Conservation (phyloP, 30 jellyfish, hydroid and myxozoan genomes). For the Cassiopea andromeda region DNA sequence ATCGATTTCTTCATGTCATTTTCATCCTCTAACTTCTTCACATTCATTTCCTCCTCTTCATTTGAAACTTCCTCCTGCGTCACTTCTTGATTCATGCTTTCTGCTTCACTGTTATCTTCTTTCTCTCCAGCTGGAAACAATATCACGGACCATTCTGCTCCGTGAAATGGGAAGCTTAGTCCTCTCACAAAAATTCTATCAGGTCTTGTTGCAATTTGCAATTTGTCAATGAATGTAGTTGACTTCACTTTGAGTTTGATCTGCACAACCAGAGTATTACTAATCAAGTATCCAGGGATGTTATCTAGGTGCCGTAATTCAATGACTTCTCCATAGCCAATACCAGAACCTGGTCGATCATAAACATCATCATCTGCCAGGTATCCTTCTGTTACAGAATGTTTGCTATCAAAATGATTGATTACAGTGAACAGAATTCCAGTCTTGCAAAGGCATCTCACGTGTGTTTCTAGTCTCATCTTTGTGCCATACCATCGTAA, state of each 20-base stretch:
- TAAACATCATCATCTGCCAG: constrained; percentile 74
- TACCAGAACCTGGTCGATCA: constrained; percentile 82
- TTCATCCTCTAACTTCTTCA: constrained; percentile 13
- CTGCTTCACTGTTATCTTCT: constrained; percentile 35
- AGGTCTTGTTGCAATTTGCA: constrained; percentile 34
- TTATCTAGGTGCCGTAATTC: constrained; percentile 39
- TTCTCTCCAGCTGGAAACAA: constrained; percentile 64
- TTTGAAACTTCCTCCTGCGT: neutral
- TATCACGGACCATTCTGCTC: constrained; percentile 73
- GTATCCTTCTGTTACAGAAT: constrained; percentile 74
- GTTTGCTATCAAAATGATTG: constrained; percentile 62
- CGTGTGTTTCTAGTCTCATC: constrained; percentile 22
- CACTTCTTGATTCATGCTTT: neutral
- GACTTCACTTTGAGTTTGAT: constrained; percentile 58
- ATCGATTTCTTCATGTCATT: neutral
- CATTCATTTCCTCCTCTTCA: neutral
- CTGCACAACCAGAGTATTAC: constrained; percentile 70
- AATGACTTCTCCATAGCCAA: constrained; percentile 88
- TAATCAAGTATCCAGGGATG: constrained; percentile 79
- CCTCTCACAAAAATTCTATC: constrained; percentile 57
- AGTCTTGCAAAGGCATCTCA: constrained; percentile 74
- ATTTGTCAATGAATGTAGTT: constrained; percentile 68
- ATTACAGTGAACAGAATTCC: constrained; percentile 61
- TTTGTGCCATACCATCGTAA: constrained; percentile 89
- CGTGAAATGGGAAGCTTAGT: constrained; percentile 50